Evolutionary conservation across 2,797 vertebrate genomes (phyloP), one percentile per base, ranked within the genome.

Genomic region (Enteromius viviparus): DNA sequence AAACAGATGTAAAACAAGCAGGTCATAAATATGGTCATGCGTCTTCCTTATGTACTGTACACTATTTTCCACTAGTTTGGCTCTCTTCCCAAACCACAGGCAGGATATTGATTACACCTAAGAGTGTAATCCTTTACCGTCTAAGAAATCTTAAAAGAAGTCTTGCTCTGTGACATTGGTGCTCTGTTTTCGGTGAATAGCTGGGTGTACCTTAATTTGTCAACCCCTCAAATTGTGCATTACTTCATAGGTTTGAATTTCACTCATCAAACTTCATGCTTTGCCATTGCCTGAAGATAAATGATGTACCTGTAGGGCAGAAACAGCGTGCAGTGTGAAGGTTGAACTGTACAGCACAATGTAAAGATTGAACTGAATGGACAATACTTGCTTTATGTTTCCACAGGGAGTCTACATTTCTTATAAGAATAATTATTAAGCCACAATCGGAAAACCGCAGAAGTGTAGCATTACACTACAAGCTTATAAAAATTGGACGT

Each of bases 1-100:
- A 83, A 82, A 69, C 79, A 81, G 62, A 82, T 82, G 60, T 82
- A 82, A 82, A 82, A 76, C 66, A 71, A 21, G 40, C 75, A 78
- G 82, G 66, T 51, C 53, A 78, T 78, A 77, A 45, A 83, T 83
- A 78, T 78, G 45, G 10, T 37, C 29, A 60, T 78, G 37, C 10
- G 49, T 62, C 82, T 71, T 62, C 29, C 29, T 83, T 62, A 77
- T 83, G 74, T 34, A 42, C 64, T 70, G 66, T 64, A 70, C n/a
- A 60, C 75, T 62, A n/a, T 21, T 62, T 77, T 77, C 37, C 64
- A 83, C 74, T 37, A 71, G 65, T 83, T 78, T 83, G 75, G 75
- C 75, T 78, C 53, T 83, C 76, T 71, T 23, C 65, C 53, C 12
- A 71, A 78, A 70, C 82, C 26, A 62, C 29, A 83, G 64, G 0